Conservation (phyloP, 2,113 vertebrate species). For the Larimichthys polyactis region DNA sequence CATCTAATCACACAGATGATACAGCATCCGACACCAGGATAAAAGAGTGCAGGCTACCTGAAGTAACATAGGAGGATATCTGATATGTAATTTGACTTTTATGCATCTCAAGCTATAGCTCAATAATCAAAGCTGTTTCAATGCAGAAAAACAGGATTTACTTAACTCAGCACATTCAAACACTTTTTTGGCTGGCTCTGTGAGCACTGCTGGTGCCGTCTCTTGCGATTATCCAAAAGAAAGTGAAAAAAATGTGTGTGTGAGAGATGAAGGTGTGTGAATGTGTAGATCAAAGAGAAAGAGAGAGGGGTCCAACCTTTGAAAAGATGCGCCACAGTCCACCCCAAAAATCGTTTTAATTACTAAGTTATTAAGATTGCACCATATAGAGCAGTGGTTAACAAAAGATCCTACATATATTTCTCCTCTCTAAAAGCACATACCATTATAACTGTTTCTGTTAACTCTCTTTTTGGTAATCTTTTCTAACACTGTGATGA, state of each 20-base stretch:
- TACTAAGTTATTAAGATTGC: too few species aligned
- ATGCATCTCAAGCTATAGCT: conserved; percentile 4
- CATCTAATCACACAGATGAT: conserved; percentile 2
- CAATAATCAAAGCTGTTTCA: conserved; percentile 35
- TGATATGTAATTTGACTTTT: conserved; percentile 20
- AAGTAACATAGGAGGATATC: conserved; percentile 5
- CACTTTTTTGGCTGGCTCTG: conserved; percentile 43
- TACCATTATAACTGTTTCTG: too few species aligned
- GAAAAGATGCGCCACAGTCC: neutral
- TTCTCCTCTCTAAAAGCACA: too few species aligned
- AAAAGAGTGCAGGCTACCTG: conserved; percentile 13
- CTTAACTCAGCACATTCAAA: conserved; percentile 49
- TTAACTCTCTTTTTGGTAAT: neutral
- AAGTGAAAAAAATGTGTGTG: conserved; percentile 36
- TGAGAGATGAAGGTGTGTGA: conserved; percentile 21
- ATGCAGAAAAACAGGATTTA: conserved; percentile 20
- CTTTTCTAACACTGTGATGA: neutral
- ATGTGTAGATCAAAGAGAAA: conserved; percentile 9
- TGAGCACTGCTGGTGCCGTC: conserved; percentile 52
- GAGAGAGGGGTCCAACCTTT: conserved; percentile 1
- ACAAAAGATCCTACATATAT: too few species aligned
- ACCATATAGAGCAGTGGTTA: too few species aligned
- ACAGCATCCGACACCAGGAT: conserved; percentile 7
- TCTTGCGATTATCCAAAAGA: conserved; percentile 44
- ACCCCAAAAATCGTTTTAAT: neutral